Conservation (phyloP, 2,797 vertebrate species). For the Acipenser oxyrinchus region DNA sequence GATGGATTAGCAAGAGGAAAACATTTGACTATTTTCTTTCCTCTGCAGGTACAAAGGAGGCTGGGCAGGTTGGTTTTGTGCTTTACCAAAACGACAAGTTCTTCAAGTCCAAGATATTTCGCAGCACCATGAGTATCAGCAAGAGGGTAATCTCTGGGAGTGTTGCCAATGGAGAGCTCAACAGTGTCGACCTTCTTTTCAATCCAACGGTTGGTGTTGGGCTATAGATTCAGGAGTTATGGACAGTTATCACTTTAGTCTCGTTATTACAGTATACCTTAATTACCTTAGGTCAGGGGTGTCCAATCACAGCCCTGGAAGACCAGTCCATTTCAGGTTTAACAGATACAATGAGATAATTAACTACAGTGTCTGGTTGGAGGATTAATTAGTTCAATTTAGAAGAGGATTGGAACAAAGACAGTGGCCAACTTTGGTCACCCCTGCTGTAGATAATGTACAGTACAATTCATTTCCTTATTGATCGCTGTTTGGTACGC, state of each 20-base stretch:
- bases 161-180: background rate
- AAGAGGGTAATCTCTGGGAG: constrained; percentile 41
- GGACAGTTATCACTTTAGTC: background rate
- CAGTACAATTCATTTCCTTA: too few relatives aligned
- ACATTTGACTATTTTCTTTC: too few relatives aligned
- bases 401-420: too few relatives aligned
- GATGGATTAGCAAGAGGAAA: too few relatives aligned
- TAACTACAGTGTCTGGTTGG: too few relatives aligned
- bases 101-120: constrained; percentile 38
- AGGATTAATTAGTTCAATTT: too few relatives aligned
- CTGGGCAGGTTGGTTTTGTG: constrained; percentile 37
- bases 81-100: constrained; percentile 50
- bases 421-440: too few relatives aligned
- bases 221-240: background rate
- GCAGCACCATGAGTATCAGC: background rate
- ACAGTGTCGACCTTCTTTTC: constrained; percentile 34
- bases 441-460: too few relatives aligned
- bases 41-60: too few relatives aligned
- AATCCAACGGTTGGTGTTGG: constrained; percentile 24
- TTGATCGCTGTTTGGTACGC: too few relatives aligned
- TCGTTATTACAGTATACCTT: background rate
- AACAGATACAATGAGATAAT: too few relatives aligned
- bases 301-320: background rate
- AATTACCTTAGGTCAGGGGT: background rate
- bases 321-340: background rate